Evolutionary conservation across 2,113 vertebrate genomes (phyloP).

Genomic region (Callionymus lyra): DNA sequence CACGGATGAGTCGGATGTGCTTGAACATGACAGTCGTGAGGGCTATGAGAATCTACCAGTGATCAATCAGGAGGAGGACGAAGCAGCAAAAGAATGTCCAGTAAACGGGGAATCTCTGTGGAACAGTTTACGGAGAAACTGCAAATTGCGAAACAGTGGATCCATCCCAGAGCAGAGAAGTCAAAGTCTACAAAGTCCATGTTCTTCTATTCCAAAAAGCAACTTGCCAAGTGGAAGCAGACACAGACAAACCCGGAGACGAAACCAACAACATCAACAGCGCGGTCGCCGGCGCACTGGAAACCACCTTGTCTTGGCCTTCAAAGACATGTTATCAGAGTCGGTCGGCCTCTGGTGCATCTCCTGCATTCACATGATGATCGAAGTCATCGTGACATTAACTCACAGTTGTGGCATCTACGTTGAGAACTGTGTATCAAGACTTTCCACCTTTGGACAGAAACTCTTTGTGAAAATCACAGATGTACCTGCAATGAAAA

Average conservation of each 20-base stretch:
- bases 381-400: slow-evolving; percentile 75
- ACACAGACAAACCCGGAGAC: slow-evolving; percentile 69
- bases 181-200: slow-evolving; percentile 7
- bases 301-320: slow-evolving; percentile 48
- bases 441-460: slow-evolving; percentile 69
- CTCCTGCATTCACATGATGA: slow-evolving; percentile 75
- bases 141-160: slow-evolving; percentile 44
- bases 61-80: slow-evolving; percentile 53
- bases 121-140: slow-evolving; percentile 47
- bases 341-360: slow-evolving; percentile 72
- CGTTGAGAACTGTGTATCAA: slow-evolving; percentile 67
- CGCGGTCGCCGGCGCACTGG: slow-evolving; percentile 47
- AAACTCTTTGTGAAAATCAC: slow-evolving; percentile 57
- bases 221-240: slow-evolving; percentile 53
- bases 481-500: slow-evolving; percentile 63
- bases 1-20: slow-evolving; percentile 31
- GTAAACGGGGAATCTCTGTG: slow-evolving; percentile 57
- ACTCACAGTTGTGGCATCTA: slow-evolving; percentile 69
- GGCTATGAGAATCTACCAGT: slow-evolving; percentile 24
- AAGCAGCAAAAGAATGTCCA: slow-evolving; percentile 43
- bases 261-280: slow-evolving; percentile 70
- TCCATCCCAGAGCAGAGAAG: slow-evolving; percentile 46
- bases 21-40: slow-evolving; percentile 16
- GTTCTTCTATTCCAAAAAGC: slow-evolving; percentile 47
- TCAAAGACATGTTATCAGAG: slow-evolving; percentile 68